phyloP scores from a whole-genome alignment of 2,797 vertebrate species.

The Dromococcyx pavoninus region DNA sequence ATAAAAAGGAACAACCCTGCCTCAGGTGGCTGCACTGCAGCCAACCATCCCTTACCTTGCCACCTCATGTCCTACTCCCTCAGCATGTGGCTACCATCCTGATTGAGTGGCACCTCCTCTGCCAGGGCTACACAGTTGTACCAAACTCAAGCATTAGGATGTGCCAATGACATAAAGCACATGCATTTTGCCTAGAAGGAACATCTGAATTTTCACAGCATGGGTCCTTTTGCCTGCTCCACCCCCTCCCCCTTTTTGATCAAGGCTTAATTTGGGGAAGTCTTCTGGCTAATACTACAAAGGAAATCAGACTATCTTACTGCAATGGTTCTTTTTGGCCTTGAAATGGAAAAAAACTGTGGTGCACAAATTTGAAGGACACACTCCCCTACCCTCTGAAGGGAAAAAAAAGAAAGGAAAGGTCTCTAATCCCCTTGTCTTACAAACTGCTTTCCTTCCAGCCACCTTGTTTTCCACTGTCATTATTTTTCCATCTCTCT shows the following conservation, averaged over 20 bases:
- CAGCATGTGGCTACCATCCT: not conserved
- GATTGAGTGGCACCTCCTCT: rapidly evolving
- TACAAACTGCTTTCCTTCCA: not conserved
- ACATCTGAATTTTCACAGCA: not conserved
- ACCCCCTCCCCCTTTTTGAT: not conserved
- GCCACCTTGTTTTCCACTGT: not conserved
- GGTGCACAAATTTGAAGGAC: not conserved
- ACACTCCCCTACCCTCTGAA: not conserved
- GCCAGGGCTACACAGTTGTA: not conserved
- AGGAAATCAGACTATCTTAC: not conserved
- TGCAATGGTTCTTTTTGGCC: not conserved
- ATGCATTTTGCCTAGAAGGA: not conserved
- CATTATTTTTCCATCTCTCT: not conserved
- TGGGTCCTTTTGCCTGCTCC: not conserved
- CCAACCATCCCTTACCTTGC: not conserved
- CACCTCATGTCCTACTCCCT: not conserved
- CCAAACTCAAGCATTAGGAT: not conserved
- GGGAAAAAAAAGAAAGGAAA: not conserved
- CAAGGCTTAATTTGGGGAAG: not conserved
- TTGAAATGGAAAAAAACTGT: not conserved
- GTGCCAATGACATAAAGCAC: not conserved
- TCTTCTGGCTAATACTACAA: not conserved
- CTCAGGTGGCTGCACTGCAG: not conserved
- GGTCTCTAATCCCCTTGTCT: not conserved
- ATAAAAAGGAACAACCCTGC: not conserved